A percentile compares a stretch with the other conserved stretches of the same genome.
Evolutionary conservation across 2,888 invertebrate species (phyloP).

Genomic region (Thysanoteuthis rhombus): DNA sequence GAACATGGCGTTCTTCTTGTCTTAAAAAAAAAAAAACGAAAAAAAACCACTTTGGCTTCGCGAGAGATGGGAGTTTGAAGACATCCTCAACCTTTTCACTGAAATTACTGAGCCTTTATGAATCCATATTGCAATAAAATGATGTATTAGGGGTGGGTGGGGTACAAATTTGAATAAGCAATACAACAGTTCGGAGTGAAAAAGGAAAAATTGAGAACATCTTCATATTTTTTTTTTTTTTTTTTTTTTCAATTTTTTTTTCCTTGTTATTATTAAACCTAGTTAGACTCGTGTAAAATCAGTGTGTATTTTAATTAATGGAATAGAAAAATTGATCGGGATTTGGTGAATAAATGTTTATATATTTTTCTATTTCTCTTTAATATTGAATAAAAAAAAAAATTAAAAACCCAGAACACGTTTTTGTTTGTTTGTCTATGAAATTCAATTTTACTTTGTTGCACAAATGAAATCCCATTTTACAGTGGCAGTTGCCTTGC

Average conservation of each 20-base stretch:
- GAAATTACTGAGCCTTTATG: not conserved
- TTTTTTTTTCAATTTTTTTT: conserved; percentile 12
- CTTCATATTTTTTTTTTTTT: conserved; percentile 1
- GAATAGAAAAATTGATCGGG: not conserved
- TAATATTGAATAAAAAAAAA: not conserved
- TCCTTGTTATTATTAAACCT: not conserved
- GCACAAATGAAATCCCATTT: no score
- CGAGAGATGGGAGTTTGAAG: no score
- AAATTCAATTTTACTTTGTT: no score
- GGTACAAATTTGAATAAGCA: not conserved
- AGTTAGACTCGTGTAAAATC: not conserved
- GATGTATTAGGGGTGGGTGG: not conserved
- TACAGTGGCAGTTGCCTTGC: no score
- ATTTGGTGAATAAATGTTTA: conserved; percentile 12
- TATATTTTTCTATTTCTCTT: conserved; percentile 12
- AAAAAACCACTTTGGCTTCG: no score
- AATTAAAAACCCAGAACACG: not conserved
- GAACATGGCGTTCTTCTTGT: not conserved
- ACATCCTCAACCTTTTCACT: not conserved
- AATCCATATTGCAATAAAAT: not conserved
- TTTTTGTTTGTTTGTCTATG: no score
- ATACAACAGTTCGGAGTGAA: not conserved
- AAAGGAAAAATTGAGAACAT: not conserved
- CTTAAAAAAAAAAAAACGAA: no score
- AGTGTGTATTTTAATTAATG: not conserved